Evolutionary conservation across 1,140 invertebrate genomes (phyloP).

Genomic region (Pseudomyrmex gracilis): DNA sequence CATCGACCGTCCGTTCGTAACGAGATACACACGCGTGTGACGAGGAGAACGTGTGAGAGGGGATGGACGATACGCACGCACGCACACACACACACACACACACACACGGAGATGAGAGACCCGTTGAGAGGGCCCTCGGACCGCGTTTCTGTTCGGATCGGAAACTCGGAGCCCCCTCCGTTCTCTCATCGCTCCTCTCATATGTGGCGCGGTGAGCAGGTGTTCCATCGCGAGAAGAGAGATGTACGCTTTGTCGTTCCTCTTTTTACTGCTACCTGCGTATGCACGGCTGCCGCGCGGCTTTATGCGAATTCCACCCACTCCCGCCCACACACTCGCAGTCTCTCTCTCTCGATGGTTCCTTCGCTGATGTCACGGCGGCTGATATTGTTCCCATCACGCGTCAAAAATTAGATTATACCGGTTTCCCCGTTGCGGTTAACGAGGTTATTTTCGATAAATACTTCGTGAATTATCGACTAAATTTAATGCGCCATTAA

Average conservation of each 20-base stretch:
- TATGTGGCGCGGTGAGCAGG: conserved; percentile 43
- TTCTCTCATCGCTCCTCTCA: not conserved
- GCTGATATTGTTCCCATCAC: conserved; percentile 30
- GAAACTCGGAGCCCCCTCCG: not conserved
- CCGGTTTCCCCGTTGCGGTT: conserved; percentile 21
- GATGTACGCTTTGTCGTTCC: conserved; percentile 54
- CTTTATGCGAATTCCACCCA: conserved; percentile 64
- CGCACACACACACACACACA: no score
- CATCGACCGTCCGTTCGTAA: conserved; percentile 66
- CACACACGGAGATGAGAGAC: no score
- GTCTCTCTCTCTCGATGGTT: not conserved
- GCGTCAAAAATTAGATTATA: conserved; percentile 14
- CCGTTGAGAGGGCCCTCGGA: not conserved
- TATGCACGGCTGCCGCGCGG: not conserved
- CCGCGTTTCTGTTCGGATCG: conserved; percentile 21
- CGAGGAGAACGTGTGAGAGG: not conserved
- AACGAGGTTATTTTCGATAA: conserved; percentile 25
- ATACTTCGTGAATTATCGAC: not conserved
- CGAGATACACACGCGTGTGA: conserved; percentile 42
- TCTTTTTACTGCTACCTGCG: conserved; percentile 61
- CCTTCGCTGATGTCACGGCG: not conserved
- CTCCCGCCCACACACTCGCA: not conserved
- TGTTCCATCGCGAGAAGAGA: conserved; percentile 38
- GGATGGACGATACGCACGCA: no score
- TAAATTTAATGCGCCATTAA: conserved; percentile 7